These are phyloP conservation scores for Aptenodytes forsteri DNA, from an alignment of 2,113 vertebrate species.

Conservation along the genomic window DNA sequence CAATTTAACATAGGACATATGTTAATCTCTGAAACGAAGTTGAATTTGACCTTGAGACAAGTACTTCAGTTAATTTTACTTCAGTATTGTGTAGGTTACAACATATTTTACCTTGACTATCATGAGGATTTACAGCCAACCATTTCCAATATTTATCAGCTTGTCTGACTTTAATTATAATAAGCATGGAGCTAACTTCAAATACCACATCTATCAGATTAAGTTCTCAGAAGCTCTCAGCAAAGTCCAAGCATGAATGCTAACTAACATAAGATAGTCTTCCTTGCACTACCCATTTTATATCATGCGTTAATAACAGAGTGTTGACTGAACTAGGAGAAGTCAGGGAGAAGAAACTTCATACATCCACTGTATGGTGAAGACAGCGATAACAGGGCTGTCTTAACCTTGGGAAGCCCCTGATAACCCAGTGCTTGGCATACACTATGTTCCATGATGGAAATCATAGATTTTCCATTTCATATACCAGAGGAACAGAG, in stretches of 20 bases:
- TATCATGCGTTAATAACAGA: accelerated
- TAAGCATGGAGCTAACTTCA: not conserved
- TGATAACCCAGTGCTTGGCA: not conserved
- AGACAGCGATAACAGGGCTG: not conserved
- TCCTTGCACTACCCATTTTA: not conserved
- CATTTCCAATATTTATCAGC: conserved; percentile 48
- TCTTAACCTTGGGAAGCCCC: not conserved
- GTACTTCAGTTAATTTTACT: not conserved
- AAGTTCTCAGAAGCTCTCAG: not conserved
- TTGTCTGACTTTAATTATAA: conserved; percentile 27
- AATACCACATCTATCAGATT: not conserved
- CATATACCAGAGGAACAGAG: not conserved
- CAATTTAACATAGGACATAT: not conserved
- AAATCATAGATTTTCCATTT: not conserved
- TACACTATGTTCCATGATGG: not conserved
- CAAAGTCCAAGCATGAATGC: not conserved
- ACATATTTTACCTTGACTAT: not conserved
- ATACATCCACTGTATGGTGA: accelerated
- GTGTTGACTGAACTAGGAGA: not conserved
- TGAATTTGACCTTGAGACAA: conserved; percentile 25
- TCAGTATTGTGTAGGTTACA: not conserved
- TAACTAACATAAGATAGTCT: not conserved
- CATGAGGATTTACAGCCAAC: conserved; percentile 6
- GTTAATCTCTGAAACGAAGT: not conserved
- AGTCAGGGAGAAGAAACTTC: not conserved